Evolutionary conservation across 2,797 vertebrate species (phyloP), one percentile per base, ranked within the genome.

Genomic region (Synanceia verrucosa): DNA sequence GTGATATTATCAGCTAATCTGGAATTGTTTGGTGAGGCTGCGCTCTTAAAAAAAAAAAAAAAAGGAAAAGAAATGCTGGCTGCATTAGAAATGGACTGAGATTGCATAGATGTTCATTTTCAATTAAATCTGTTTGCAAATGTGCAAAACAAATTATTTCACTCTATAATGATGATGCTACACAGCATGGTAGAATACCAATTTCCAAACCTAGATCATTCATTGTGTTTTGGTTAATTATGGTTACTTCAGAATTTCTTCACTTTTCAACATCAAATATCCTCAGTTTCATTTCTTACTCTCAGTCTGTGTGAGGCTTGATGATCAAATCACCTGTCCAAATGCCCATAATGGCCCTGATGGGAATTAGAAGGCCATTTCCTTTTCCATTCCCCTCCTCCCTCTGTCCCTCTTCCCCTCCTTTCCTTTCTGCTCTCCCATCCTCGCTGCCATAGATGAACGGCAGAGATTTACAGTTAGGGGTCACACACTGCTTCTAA

Each of bases 401-500:
- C 47, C 37, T 61, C 18, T 33, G 24, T 55, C 47, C 76, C 58
- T 41, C 8, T 41, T 39, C 37, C 37, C 9, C 37, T 16, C 21
- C 50, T 58, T 23, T 57, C 60, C 33, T 53, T 48, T 31, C 56
- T 60, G 23, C 55, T 47, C 53, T n/a, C 57, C 56, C 51, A 44
- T 71, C 68, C 66, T 67, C 67, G 56, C 66, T 63, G 69, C 82
- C 59, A 39, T 75, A 82, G 84, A 91, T 89, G 86, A 87, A 85
- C 65, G 19, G 62, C 18, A n/a, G 79, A 92, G 91, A 93, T 93
- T 93, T 92, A 93, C 85, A 73, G 79, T 83, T 65, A 58, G 80
- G 82, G 91, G 89, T 92, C 89, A 88, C 82, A 86, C 82, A 52
- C 78, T 88, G 81, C 70, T 87, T 91, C 86, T 92, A 92, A 93